Evolutionary conservation across 2,888 invertebrate genomes (phyloP), one percentile per base, ranked within the genome.

Genomic region (Aromia moschata): DNA sequence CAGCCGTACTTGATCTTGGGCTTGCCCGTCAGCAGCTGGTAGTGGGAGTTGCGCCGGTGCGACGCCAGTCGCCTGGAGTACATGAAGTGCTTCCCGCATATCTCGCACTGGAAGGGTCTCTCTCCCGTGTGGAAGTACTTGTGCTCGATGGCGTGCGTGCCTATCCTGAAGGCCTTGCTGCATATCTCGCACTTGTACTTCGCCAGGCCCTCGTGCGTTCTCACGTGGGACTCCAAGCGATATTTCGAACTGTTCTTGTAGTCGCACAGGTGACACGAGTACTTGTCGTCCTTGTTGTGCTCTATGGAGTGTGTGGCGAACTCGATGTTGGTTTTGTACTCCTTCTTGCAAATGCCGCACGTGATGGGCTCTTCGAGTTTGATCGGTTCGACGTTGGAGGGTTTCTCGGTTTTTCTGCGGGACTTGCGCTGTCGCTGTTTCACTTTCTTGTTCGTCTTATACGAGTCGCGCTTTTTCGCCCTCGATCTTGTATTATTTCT

Each of bases 321-420:
- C 2, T 71, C 76, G 10, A 78, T 66, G 53, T 76, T 72, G 25
- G 70, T 73, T 15, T 83, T 83, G 62, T 84, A 85, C 4, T 81
- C 75, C 57, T 83, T 81, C 1, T 83, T 82, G 38, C 86, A 86
- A 45, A 83, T 60, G 55, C 83, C 82, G 59, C 85, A 86, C 44
- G 83, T 81, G 43, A 85, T 83, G 2, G 82, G 80, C 2, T 67
- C 65, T 67, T 46, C 77, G 74, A 51, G 74, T 40, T 66, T 61
- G 4, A 64, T 59, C 5, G 72, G 70, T 30, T 45, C 45, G 0
- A 61, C 57, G 11, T 47, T 45, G 1, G 57, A 1, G 52, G 52
- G 20, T 31, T 37, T 52, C 12, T 52, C 52, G 0, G 30, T 52
- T 52, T 52, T 52, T 16, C 30, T 41, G 10, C 41, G 41, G 3